A percentile compares a stretch with the other conserved stretches of the same genome.
Conservation (phyloP, 2,797 vertebrate species). For the Benthosema pterotum region DNA sequence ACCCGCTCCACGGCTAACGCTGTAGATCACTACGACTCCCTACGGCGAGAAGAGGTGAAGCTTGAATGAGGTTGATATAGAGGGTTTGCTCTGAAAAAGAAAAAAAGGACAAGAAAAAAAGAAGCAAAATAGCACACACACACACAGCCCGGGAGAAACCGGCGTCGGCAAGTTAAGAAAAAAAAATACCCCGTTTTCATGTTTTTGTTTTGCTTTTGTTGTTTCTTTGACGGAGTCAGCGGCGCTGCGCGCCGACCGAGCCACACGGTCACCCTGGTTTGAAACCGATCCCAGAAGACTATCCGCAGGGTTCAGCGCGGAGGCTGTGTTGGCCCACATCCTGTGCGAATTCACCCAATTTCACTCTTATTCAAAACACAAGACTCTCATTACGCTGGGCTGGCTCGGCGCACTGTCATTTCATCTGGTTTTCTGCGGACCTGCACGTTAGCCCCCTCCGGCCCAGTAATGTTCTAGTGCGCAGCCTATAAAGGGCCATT, state of each 20-base stretch:
- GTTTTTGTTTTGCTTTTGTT: too few species aligned
- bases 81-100: too few species aligned
- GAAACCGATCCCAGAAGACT: conserved; percentile 49
- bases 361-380: conserved; percentile 64
- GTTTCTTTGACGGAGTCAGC: too few species aligned
- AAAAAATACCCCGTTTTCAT: too few species aligned
- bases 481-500: conserved; percentile 67
- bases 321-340: conserved; percentile 54
- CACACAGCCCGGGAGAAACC: too few species aligned
- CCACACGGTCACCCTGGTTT: conserved; percentile 47
- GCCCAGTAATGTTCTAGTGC: conserved; percentile 64
- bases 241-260: background rate
- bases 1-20: conserved; percentile 48
- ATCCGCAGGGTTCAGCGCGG: conserved; percentile 53
- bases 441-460: conserved; percentile 61
- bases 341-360: conserved; percentile 60
- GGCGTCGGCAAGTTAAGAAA: too few species aligned
- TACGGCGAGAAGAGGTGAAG: conserved; percentile 55
- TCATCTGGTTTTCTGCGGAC: conserved; percentile 58
- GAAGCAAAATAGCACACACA: too few species aligned
- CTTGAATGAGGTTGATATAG: conserved; percentile 19
- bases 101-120: too few species aligned
- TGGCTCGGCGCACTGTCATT: conserved; percentile 57
- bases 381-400: conserved; percentile 62
- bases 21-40: conserved; percentile 40